A percentile compares a stretch with the other conserved stretches of the same genome.
Conservation (phyloP, 2,888 invertebrate genomes). For the Drosophila maculinotata region DNA sequence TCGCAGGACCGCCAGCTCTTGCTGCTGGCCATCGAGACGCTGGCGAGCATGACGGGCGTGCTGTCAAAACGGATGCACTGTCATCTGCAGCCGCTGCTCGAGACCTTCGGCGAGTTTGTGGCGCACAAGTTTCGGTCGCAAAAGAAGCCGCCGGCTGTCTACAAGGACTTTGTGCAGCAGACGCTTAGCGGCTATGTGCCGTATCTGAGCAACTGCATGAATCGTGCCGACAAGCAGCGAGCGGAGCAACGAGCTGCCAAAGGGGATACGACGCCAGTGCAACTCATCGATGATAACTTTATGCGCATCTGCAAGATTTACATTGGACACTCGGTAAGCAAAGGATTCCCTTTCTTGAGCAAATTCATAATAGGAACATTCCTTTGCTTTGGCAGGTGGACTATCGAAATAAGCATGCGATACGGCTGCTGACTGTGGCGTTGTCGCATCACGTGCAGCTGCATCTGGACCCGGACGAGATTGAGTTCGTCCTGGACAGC, state of each 20-base stretch:
- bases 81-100: constrained; percentile 64
- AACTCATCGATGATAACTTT: constrained; percentile 77
- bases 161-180: constrained; percentile 79
- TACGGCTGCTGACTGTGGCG: constrained; percentile 79
- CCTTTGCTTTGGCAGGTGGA: constrained; percentile 67
- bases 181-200: constrained; percentile 65
- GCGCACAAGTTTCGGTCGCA: constrained; percentile 48
- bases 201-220: constrained; percentile 61
- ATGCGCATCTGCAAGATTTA: constrained; percentile 83
- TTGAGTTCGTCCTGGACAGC: constrained; percentile 81
- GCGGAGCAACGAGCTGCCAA: constrained; percentile 2
- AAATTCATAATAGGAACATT: not conserved
- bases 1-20: constrained; percentile 65
- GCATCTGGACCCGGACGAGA: constrained; percentile 83
- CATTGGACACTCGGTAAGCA: constrained; percentile 82
- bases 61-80: constrained; percentile 60
- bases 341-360: not conserved
- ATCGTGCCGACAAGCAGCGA: constrained; percentile 35
- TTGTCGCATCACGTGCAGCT: constrained; percentile 73
- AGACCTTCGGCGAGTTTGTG: constrained; percentile 57
- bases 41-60: constrained; percentile 61
- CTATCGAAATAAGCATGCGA: constrained; percentile 78
- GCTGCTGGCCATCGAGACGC: constrained; percentile 74
- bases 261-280: not conserved
- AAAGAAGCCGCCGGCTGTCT: constrained; percentile 44